These are phyloP conservation scores for Lamellibrachia columna DNA, from an alignment of 2,888 invertebrate genomes.

Conservation along the genomic window DNA sequence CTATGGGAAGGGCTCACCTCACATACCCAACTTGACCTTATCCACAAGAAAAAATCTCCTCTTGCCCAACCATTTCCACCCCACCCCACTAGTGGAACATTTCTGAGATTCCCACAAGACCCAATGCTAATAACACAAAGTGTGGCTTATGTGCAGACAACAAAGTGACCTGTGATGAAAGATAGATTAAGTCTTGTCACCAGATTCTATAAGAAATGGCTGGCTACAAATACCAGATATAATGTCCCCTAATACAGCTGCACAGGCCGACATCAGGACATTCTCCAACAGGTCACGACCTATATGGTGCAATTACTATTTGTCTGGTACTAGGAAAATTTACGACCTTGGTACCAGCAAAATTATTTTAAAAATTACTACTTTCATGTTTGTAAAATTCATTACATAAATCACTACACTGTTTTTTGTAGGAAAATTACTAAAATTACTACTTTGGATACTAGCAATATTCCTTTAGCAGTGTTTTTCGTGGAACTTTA, in stretches of 20 bases:
- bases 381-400: no score
- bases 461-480: no score
- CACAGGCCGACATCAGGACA: not conserved
- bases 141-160: not conserved
- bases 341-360: no score
- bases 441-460: no score
- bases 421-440: no score
- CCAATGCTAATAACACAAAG: not conserved
- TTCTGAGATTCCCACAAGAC: not conserved
- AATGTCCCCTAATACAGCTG: not conserved
- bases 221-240: not conserved
- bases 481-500: no score
- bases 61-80: not conserved
- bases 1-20: not conserved
- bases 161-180: not conserved
- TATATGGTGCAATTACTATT: not conserved
- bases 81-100: not conserved
- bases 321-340: no score
- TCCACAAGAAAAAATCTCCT: not conserved
- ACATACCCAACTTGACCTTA: not conserved
- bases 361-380: no score
- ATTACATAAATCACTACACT: no score
- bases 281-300: not conserved
- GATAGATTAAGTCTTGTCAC: not conserved
- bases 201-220: not conserved